Conservation (phyloP, 2,797 vertebrate genomes). For the Alcedo atthis region DNA sequence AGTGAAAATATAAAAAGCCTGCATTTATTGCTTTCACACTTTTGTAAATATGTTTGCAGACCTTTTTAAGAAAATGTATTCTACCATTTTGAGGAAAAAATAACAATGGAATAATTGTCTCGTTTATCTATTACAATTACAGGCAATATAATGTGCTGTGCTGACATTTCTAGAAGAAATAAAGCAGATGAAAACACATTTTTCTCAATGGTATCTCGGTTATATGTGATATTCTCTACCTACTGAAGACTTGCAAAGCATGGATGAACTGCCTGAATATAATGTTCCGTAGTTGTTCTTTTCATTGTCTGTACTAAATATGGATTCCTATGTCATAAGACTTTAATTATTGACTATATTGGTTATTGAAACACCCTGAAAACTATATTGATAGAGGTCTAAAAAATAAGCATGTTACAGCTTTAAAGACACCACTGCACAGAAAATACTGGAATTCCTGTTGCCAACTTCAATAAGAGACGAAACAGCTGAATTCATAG, state of each 20-base stretch:
- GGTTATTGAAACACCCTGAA: not conserved
- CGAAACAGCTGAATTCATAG: slow-evolving; percentile 41
- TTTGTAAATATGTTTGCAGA: slow-evolving; percentile 67
- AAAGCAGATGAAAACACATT: slow-evolving; percentile 43
- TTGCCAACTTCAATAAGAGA: slow-evolving; percentile 38
- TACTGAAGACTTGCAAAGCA: not conserved
- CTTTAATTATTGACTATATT: not conserved
- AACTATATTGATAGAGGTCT: not conserved
- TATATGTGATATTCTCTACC: not conserved
- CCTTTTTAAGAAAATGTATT: slow-evolving; percentile 64
- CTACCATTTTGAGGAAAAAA: slow-evolving; percentile 50
- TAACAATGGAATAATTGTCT: slow-evolving; percentile 38
- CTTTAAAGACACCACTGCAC: slow-evolving; percentile 34
- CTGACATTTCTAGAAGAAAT: slow-evolving; percentile 67
- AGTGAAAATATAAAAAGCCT: slow-evolving; percentile 36
- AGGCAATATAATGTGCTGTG: slow-evolving; percentile 65
- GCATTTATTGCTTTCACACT: slow-evolving; percentile 46
- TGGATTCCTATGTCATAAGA: not conserved
- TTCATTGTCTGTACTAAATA: not conserved
- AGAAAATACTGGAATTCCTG: slow-evolving; percentile 43
- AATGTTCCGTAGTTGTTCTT: not conserved
- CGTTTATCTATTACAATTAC: slow-evolving; percentile 49
- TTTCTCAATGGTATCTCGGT: slow-evolving; percentile 55
- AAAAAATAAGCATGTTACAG: not conserved
- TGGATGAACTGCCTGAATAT: not conserved